Base-by-base conservation (phyloP, 1,140 invertebrate species). In the Drosophila orosa region DNA sequence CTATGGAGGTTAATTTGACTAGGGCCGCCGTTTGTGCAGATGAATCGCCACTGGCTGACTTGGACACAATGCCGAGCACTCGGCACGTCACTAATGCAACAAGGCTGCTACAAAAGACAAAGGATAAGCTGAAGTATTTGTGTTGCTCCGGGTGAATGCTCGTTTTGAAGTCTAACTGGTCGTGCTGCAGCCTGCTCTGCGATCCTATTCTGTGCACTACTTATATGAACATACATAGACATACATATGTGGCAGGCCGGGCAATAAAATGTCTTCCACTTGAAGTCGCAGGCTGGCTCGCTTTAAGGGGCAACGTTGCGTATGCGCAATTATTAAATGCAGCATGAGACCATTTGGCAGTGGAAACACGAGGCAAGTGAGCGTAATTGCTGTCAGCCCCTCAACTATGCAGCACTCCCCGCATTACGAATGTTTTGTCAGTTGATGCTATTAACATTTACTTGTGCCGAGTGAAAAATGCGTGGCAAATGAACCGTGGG, bases 251-350 rank as follows among this genome's bases (percentile, higher is more conserved):
- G 40, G 35, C 40, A 29, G 42, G 40, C 40, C 40, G 35, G 42
- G 42, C 74, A 63, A 60, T 68, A 72, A 78, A 78, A 78, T 80
- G 59, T 73, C 71, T 89, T 80, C 59, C 85, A 66, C 74, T 89
- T 84, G 39, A 74, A 78, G 60, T 71, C 47, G 37, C 62, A 42
- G 50, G 19, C 58, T 66, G 59, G 69, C 33, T 44, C 59, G 62
- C 79, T 79, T 87, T 82, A 83, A 83, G 78, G 78, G 47, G 48
- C 76, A 87, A 84, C 84, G 69, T 69, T 84, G 84, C 84, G 84
- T 87, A 87, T 87, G 80, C 83, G 80, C 67, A 87, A 87, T 89
- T 89, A 89, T 80, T 89, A 83, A 87, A 89, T 89, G 83, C 83
- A 67, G 75, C 84, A 79, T 87, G 52, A 79, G 79, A 47, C 74